phyloP scores from a whole-genome alignment of 2,797 vertebrate genomes.

The Sebastes iracundus region DNA sequence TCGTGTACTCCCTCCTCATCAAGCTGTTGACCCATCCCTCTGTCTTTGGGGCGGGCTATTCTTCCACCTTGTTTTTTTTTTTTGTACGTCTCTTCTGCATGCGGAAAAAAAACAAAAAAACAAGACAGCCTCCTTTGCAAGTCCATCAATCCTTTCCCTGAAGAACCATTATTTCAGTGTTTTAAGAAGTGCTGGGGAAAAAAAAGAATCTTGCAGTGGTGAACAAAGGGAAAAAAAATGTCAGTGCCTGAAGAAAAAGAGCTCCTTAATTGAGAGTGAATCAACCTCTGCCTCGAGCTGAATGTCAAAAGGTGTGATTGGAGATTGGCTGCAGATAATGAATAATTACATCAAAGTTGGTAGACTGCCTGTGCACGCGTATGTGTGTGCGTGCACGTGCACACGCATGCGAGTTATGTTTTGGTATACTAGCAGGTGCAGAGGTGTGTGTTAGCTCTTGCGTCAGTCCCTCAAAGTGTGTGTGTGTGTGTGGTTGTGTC shows the following conservation, averaged over 20 bases:
- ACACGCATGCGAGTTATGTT: neutral
- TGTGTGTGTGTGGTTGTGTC: constrained; percentile 6
- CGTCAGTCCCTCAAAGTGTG: constrained; percentile 25
- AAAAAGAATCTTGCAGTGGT: constrained; percentile 29
- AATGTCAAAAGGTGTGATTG: constrained; percentile 78
- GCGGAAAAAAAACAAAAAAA: neutral
- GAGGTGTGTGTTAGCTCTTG: constrained; percentile 53
- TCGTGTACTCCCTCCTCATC: neutral
- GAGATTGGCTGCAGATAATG: constrained; percentile 77
- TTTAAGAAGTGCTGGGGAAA: constrained; percentile 41
- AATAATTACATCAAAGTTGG: constrained; percentile 72
- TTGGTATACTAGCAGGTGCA: constrained; percentile 41
- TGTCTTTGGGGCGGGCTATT: neutral
- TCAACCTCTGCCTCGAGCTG: constrained; percentile 66
- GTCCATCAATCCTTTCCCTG: constrained; percentile 35
- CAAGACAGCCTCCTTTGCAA: neutral
- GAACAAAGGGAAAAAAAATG: constrained; percentile 56
- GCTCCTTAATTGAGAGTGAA: constrained; percentile 74
- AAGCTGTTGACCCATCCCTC: neutral
- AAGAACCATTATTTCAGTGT: constrained; percentile 55
- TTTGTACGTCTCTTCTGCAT: neutral
- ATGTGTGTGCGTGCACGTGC: neutral
- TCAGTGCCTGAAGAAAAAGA: constrained; percentile 63
- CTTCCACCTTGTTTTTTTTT: neutral
- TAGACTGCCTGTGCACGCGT: neutral